A percentile compares a stretch with the other conserved stretches of the same genome.
These are phyloP conservation scores for Lochmaea crataegi DNA, from an alignment of 2,888 invertebrate genomes.

Conservation along the genomic window DNA sequence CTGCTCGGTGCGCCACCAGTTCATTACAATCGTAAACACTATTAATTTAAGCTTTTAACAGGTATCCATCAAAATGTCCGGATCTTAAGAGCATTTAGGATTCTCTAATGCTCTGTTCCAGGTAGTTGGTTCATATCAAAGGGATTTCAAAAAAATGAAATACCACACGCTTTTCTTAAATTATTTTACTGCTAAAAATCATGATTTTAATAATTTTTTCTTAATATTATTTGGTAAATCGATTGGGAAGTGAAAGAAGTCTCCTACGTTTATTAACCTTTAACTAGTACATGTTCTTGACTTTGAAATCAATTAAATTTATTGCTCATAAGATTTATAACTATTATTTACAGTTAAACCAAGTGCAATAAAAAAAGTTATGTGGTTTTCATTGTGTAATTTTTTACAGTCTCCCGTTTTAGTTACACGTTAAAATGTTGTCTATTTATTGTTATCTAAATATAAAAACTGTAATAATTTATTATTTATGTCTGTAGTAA, in stretches of 20 bases:
- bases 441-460: not conserved
- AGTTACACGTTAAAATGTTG: not conserved
- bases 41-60: too few relatives aligned
- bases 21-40: too few relatives aligned
- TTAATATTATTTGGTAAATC: too few relatives aligned
- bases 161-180: too few relatives aligned
- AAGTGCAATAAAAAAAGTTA: constrained; percentile 2
- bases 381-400: constrained; percentile 1
- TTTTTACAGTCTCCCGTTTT: not conserved
- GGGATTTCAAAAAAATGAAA: too few relatives aligned
- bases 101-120: too few relatives aligned
- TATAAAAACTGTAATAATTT: not conserved
- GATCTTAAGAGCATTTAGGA: too few relatives aligned
- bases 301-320: constrained; percentile 6
- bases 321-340: constrained; percentile 5
- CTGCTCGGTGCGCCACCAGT: too few relatives aligned
- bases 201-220: too few relatives aligned
- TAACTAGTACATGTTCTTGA: constrained; percentile 4
- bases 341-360: constrained; percentile 11
- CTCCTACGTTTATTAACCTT: not conserved
- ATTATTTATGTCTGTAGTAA: not conserved
- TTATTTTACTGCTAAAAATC: too few relatives aligned
- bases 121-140: too few relatives aligned
- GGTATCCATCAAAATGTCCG: too few relatives aligned
- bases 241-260: not conserved